Percentiles rank a stretch among this genome's conserved stretches.
These are phyloP conservation scores for Neotragus moschatus DNA, from an alignment of 2,113 vertebrate genomes.

Conservation along the genomic window DNA sequence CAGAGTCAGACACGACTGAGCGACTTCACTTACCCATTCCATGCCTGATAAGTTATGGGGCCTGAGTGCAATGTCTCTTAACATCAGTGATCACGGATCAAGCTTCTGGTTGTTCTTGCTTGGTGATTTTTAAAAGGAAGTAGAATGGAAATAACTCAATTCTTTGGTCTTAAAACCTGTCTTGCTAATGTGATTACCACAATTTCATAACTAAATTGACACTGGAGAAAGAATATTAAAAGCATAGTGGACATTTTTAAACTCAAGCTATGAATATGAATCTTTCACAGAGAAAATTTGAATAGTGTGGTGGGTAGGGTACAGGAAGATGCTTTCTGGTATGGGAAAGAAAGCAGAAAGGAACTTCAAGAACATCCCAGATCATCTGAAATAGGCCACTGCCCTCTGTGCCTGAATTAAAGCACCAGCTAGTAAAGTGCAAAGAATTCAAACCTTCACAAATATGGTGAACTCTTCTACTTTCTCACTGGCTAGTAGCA, in stretches of 20 bases:
- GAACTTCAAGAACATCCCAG: neutral
- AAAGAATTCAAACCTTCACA: constrained; percentile 83
- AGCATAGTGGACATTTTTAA: neutral
- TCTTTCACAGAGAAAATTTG: neutral
- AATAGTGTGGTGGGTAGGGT: neutral
- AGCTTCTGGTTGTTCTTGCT: neutral
- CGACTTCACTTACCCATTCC: neutral
- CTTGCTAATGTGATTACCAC: neutral
- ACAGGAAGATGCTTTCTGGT: neutral
- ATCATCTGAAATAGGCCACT: neutral
- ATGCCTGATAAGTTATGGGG: neutral
- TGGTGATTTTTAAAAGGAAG: constrained; percentile 3
- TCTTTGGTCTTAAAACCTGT: neutral
- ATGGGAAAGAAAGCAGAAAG: neutral
- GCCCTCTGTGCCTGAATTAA: neutral
- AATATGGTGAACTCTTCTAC: constrained; percentile 87
- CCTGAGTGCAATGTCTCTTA: neutral
- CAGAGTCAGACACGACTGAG: no score
- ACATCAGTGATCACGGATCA: neutral
- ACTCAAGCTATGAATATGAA: constrained; percentile 3
- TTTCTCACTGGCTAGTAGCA: constrained; percentile 81
- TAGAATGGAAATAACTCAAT: neutral
- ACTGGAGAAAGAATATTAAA: constrained; percentile 41
- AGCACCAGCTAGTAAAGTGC: neutral
- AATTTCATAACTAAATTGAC: neutral